Evolutionary conservation across 2,888 invertebrate genomes (phyloP), one percentile per base, ranked within the genome.

Genomic region (Ophion ventricosus): DNA sequence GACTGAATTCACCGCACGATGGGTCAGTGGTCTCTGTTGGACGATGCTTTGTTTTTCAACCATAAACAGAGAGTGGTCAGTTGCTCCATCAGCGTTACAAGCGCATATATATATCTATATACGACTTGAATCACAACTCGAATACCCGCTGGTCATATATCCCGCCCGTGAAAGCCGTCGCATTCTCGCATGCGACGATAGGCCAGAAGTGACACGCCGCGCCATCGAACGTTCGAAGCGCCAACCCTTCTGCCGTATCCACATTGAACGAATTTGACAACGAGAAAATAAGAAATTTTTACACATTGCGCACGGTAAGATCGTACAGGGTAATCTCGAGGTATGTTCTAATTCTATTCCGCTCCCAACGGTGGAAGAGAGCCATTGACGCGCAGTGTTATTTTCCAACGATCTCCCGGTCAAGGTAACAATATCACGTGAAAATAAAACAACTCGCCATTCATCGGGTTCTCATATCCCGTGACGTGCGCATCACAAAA

Each of bases 341-440:
- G 40, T 57, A 26, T 20, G 29, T 66, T 66, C 25, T 40, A 76
- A 66, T 66, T 40, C 17, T 20, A 43, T 57, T 57, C 67, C 57
- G 66, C 66, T 40, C 17, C 43, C 40, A 54, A 64, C 75, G n/a
- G 64, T 64, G 35, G 63, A 26, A 49, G 23, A 70, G 43, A 35
- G 75, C 26, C 66, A 40, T 69, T 23, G 59, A 5, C 59, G 59
- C 73, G 59, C 73, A 59, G 74, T 81, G 69, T 49, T 49, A 49
- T 49, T 49, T 49, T 49, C 4, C 49, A 49, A 49, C 17, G 17
- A 11, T 14, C 4, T 17, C 49, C 49, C 49, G 49, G 14, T 49
- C 49, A 49, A 49, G 49, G 49, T 49, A 49, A 49, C 4, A 49
- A 49, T 14, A 49, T 49, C 49, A 17, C 14, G 49, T 17, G 49